Evolutionary conservation across 2,888 invertebrate species (phyloP).

Genomic region (Lasioglossum leucozonium): DNA sequence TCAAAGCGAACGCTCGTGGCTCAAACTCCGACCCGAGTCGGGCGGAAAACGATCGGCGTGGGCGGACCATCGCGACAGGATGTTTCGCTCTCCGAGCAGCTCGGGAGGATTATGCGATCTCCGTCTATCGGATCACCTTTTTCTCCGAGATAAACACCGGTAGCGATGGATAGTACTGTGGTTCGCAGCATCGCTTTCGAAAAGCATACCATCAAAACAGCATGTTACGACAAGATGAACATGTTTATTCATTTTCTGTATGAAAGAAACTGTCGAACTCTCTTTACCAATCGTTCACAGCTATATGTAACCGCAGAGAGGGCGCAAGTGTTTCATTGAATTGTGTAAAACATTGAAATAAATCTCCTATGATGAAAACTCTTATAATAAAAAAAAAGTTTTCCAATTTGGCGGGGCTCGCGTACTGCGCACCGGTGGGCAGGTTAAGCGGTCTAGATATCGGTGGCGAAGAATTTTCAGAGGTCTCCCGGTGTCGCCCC

Average conservation of each 20-base stretch:
- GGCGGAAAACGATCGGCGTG: background rate
- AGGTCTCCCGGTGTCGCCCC: background rate
- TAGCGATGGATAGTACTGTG: background rate
- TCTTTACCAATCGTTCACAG: background rate
- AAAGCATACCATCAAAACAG: background rate
- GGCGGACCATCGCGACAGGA: background rate
- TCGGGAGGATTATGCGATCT: background rate
- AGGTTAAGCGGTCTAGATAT: slow-evolving; percentile 12
- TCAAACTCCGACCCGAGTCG: background rate
- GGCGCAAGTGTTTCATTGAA: no score
- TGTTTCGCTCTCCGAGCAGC: background rate
- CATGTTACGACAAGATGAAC: no score
- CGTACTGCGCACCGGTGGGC: background rate
- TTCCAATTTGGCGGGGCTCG: background rate
- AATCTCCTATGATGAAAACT: no score
- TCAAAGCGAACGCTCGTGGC: background rate
- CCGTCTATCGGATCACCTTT: background rate
- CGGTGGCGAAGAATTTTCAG: slow-evolving; percentile 7
- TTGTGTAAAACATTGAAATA: no score
- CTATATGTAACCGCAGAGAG: background rate
- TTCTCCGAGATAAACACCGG: background rate
- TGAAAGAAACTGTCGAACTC: background rate
- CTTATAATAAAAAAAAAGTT: no score
- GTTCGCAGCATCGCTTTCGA: background rate
- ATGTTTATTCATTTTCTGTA: no score